Percentiles rank a stretch among this genome's conserved stretches.
These are phyloP conservation scores for Epiperipatus broadwayi DNA, from an alignment of 2,888 invertebrate species.

Conservation along the genomic window DNA sequence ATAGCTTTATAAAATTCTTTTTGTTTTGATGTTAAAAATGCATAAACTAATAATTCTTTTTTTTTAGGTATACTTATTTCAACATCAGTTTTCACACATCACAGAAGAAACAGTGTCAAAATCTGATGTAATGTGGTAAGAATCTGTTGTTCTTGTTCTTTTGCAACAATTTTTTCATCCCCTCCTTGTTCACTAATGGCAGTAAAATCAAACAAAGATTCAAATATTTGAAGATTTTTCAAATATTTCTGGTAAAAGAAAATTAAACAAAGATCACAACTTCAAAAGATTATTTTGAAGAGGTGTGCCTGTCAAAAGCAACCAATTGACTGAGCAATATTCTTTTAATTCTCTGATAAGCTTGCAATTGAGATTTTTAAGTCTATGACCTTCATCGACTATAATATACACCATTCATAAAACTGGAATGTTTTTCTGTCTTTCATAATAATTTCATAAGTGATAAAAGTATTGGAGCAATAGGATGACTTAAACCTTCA, in stretches of 20 bases:
- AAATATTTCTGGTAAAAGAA: conserved; percentile 47
- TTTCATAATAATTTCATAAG: conserved; percentile 39
- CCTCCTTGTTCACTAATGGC: conserved; percentile 33
- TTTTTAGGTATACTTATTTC: conserved; percentile 42
- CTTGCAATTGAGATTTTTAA: conserved; percentile 42
- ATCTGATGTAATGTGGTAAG: conserved; percentile 39
- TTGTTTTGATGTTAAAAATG: conserved; percentile 41
- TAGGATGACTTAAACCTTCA: too few species aligned
- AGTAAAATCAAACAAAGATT: conserved; percentile 40
- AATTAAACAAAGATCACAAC: conserved; percentile 49
- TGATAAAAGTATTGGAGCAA: too few species aligned
- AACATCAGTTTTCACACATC: conserved; percentile 45
- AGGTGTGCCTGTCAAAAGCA: conserved; percentile 52
- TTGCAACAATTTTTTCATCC: conserved; percentile 32
- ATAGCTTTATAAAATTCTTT: conserved; percentile 37
- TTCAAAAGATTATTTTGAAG: conserved; percentile 49
- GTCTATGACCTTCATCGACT: conserved; percentile 48
- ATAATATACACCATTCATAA: conserved; percentile 41
- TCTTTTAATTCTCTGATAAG: conserved; percentile 33
- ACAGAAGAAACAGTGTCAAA: conserved; percentile 41
- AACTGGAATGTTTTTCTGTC: conserved; percentile 30
- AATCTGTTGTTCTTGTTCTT: conserved; percentile 39
- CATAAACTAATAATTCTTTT: conserved; percentile 43
- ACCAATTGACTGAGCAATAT: conserved; percentile 34
- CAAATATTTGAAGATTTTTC: conserved; percentile 34